Base-by-base conservation (phyloP, 2,888 invertebrate genomes). In the Reticulitermes lucifugus region DNA sequence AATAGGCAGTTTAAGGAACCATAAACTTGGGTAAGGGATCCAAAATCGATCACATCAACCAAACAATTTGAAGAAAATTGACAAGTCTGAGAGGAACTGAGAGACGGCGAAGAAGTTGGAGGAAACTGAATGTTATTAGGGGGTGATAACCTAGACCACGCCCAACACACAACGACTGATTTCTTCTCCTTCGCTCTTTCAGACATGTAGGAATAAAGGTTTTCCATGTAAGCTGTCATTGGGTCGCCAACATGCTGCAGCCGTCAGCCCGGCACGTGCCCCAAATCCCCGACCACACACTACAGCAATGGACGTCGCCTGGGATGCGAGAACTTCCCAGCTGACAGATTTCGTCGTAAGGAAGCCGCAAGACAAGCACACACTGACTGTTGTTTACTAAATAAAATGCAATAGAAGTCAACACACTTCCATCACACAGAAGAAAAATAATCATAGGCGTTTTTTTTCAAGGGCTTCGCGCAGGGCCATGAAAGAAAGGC, bases 181-280 rank as follows among this genome's bases (percentile, higher is more conserved):
- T n/a, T 2, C 77, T n/a, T n/a, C 18, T 4, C 18, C 14, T 18
- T 55, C 18, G 59, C 25, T 29, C 10, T 18, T 18, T 14, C 55
- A 5, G 55, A 18, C 14, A 18, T 18, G 12, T 18, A 1, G 9
- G 43, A 81, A 81, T 81, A 81, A 81, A 81, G 81, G 81, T 65
- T 81, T 81, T 81, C 65, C 81, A 65, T 81, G 81, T 81, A 65
- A 80, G 81, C 81, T 81, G 81, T 81, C 81, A 81, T 22, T 43
- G 65, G 41, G 41, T 81, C 22, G 12, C 65, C 59, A 59, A 60
- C 80, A 60, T 60, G 80, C 9, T 55, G 79, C 14, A 25, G 25
- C 29, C 35, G 29, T 25, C 18, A 12, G 18, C 29, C 73, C 14
- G 21, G 41, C 73, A 73, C 73, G 73, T 41, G 73, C 41, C 21